Percentiles rank a stretch among this genome's conserved stretches.
phyloP scores from a whole-genome alignment of 2,888 invertebrate genomes.

The Eupithecia inturbata region DNA sequence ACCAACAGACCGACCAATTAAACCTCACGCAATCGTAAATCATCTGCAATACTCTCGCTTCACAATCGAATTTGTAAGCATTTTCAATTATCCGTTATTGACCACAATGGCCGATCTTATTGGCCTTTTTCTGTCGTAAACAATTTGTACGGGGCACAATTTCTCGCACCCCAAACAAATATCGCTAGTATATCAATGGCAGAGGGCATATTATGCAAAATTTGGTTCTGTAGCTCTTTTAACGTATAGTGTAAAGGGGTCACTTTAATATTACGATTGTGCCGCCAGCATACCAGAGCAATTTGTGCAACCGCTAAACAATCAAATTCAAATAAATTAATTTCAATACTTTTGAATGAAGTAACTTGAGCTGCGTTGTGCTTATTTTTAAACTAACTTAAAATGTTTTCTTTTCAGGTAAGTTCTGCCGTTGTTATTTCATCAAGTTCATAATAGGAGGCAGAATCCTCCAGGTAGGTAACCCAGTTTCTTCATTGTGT shows the following conservation, averaged over 20 bases:
- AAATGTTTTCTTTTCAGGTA: slow-evolving; percentile 68
- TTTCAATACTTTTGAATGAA: slow-evolving; percentile 36
- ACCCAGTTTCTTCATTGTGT: slow-evolving; percentile 32
- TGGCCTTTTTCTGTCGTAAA: slow-evolving; percentile 74
- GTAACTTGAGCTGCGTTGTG: slow-evolving; percentile 35
- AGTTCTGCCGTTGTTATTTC: slow-evolving; percentile 55
- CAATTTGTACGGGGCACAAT: slow-evolving; percentile 65
- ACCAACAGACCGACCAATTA: slow-evolving; percentile 51
- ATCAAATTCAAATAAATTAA: slow-evolving; percentile 59
- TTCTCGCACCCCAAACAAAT: slow-evolving; percentile 47
- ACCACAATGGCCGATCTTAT: slow-evolving; percentile 77
- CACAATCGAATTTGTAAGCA: slow-evolving; percentile 79
- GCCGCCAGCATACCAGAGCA: slow-evolving; percentile 62
- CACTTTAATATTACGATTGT: slow-evolving; percentile 70
- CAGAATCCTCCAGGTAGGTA: slow-evolving; percentile 45
- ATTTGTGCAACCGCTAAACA: slow-evolving; percentile 65
- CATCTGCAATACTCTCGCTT: slow-evolving; percentile 70
- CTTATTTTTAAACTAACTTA: slow-evolving; percentile 40
- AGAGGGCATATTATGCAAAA: slow-evolving; percentile 49
- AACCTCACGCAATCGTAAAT: slow-evolving; percentile 71
- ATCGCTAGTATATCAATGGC: slow-evolving; percentile 48
- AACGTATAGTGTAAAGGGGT: slow-evolving; percentile 54
- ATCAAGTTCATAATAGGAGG: slow-evolving; percentile 45
- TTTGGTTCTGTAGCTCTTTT: slow-evolving; percentile 60
- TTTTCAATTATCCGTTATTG: slow-evolving; percentile 82